Evolutionary conservation across 1,140 invertebrate genomes (phyloP).

Genomic region (Copidosoma floridanum): DNA sequence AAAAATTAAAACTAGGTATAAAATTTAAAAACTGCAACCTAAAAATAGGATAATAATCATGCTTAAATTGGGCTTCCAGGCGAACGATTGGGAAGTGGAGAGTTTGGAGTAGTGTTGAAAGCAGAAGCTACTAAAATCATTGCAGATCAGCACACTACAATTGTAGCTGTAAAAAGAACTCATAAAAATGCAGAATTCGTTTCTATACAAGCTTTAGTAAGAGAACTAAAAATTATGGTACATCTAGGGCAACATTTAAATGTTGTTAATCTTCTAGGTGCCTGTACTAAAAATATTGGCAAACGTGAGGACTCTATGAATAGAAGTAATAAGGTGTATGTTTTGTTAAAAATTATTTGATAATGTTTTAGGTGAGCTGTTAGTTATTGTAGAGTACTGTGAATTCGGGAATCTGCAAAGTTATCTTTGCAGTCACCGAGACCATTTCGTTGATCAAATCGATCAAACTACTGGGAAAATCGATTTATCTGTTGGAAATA

Average conservation of each 20-base stretch:
- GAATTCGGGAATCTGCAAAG: constrained; percentile 85
- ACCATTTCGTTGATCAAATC: constrained; percentile 78
- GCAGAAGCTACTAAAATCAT: constrained; percentile 77
- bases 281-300: constrained; percentile 84
- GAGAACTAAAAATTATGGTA: constrained; percentile 92
- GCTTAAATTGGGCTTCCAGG: too few relatives aligned
- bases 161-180: constrained; percentile 85
- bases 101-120: constrained; percentile 90
- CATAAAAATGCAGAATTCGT: constrained; percentile 72
- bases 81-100: constrained; percentile 83
- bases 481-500: constrained; percentile 64
- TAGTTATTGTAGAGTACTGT: constrained; percentile 93
- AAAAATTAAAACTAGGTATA: constrained; percentile 76
- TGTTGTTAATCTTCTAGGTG: constrained; percentile 92
- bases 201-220: constrained; percentile 76
- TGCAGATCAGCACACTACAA: constrained; percentile 65
- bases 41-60: neutral
- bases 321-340: too few relatives aligned
- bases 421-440: constrained; percentile 75
- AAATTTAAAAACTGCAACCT: constrained; percentile 22
- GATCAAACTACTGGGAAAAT: constrained; percentile 64
- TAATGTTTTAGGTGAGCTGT: constrained; percentile 67
- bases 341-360: neutral
- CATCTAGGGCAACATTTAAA: constrained; percentile 92
- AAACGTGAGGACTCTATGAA: constrained; percentile 73